Evolutionary conservation across 2,888 invertebrate genomes (phyloP).

Genomic region (Pharmacophagus antenor): DNA sequence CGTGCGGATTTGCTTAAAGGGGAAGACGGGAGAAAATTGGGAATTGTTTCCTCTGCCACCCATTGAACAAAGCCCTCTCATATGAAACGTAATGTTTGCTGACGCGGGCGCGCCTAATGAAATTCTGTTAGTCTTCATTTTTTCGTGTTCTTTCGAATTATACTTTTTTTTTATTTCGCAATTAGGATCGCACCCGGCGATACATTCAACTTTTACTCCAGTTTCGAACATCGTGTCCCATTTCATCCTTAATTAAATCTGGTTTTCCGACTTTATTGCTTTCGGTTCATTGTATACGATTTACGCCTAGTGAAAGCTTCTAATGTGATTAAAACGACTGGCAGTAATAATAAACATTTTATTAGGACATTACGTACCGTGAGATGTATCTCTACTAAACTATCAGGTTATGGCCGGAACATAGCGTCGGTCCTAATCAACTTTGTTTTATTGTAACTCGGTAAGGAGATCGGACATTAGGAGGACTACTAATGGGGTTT

Average conservation of each 20-base stretch:
- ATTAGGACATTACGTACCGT: slow-evolving; percentile 51
- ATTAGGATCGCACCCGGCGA: slow-evolving; percentile 24
- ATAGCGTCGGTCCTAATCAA: slow-evolving; percentile 55
- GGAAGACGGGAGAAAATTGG: slow-evolving; percentile 63
- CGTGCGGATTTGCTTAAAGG: slow-evolving; percentile 71
- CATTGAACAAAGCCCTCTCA: slow-evolving; percentile 53
- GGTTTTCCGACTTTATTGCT: slow-evolving; percentile 47
- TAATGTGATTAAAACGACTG: slow-evolving; percentile 55
- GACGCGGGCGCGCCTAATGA: slow-evolving; percentile 43
- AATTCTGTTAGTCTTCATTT: slow-evolving; percentile 47
- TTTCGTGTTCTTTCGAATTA: slow-evolving; percentile 37
- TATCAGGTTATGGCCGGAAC: slow-evolving; percentile 46
- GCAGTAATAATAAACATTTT: slow-evolving; percentile 62
- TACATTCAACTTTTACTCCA: slow-evolving; percentile 35
- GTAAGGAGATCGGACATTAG: slow-evolving; percentile 46
- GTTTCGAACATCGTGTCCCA: slow-evolving; percentile 43
- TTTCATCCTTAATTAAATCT: slow-evolving; percentile 53
- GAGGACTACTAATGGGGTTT: slow-evolving; percentile 53
- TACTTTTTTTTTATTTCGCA: slow-evolving; percentile 30
- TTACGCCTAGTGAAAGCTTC: slow-evolving; percentile 38
- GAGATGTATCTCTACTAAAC: slow-evolving; percentile 42
- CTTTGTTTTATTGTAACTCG: slow-evolving; percentile 56
- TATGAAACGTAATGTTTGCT: slow-evolving; percentile 53
- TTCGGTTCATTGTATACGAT: slow-evolving; percentile 43
- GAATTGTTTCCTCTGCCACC: slow-evolving; percentile 69